Conservation (phyloP, 2,888 invertebrate species). For the Microplitis deprimator region DNA sequence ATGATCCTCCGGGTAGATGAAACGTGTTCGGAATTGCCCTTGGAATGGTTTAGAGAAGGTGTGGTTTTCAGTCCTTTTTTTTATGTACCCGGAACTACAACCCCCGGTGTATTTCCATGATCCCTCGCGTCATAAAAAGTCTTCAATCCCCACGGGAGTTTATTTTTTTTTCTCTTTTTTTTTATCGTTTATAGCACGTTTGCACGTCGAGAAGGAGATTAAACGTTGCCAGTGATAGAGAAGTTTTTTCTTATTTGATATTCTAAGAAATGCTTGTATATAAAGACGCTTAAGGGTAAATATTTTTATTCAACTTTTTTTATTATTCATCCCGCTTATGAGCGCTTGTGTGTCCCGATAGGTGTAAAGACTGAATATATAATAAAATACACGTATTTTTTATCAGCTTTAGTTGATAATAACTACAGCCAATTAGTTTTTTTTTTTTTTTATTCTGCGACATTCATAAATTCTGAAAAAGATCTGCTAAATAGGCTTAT, state of each 20-base stretch:
- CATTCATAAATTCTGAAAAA: too few relatives aligned
- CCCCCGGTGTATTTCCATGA: slow-evolving; percentile 26
- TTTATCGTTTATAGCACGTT: slow-evolving; percentile 33
- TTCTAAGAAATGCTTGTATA: slow-evolving; percentile 10
- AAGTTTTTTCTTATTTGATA: slow-evolving; percentile 19
- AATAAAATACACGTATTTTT: too few relatives aligned
- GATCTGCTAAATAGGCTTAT: too few relatives aligned
- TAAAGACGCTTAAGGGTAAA: slow-evolving; percentile 3
- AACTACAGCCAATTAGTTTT: too few relatives aligned
- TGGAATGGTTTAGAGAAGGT: slow-evolving; percentile 1
- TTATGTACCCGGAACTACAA: slow-evolving; percentile 21
- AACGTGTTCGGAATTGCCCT: slow-evolving; percentile 31
- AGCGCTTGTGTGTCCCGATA: too few relatives aligned
- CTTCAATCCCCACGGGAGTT: slow-evolving; percentile 24
- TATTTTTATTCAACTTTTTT: background rate
- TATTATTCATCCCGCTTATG: too few relatives aligned
- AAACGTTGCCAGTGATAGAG: slow-evolving; percentile 23
- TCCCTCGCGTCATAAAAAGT: slow-evolving; percentile 29
- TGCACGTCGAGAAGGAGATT: slow-evolving; percentile 30
- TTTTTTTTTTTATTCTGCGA: too few relatives aligned
- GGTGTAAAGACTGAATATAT: too few relatives aligned
- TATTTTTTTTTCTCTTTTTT: slow-evolving; percentile 29
- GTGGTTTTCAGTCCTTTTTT: slow-evolving; percentile 14
- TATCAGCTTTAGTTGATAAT: too few relatives aligned
- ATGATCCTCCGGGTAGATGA: slow-evolving; percentile 20